Evolutionary conservation across 2,797 vertebrate species (phyloP).

Genomic region (Poeciliopsis infans): DNA sequence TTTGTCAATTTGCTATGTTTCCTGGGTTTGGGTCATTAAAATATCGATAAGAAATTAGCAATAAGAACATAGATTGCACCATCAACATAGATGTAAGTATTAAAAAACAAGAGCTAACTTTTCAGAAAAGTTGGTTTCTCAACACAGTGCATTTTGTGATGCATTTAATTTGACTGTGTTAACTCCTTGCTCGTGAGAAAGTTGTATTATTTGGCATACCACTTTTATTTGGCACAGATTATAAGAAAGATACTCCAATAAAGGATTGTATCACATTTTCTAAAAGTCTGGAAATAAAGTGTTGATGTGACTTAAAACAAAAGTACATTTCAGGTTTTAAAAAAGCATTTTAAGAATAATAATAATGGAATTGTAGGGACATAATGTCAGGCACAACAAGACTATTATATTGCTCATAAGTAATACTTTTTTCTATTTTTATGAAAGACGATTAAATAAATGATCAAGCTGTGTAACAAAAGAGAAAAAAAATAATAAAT

Average conservation of each 20-base stretch:
- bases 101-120: neutral
- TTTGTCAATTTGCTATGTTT: neutral
- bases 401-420: slow-evolving; percentile 36
- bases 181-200: neutral
- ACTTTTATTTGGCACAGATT: neutral
- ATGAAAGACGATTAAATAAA: slow-evolving; percentile 58
- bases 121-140: neutral
- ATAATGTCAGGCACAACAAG: slow-evolving; percentile 18
- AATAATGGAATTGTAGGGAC: slow-evolving; percentile 23
- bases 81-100: neutral
- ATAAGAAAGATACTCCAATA: neutral
- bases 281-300: neutral
- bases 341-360: neutral
- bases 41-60: neutral
- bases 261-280: neutral
- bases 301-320: neutral
- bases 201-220: neutral
- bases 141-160: neutral
- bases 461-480: slow-evolving; percentile 68
- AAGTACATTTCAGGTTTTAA: neutral
- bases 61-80: neutral
- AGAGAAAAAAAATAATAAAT: slow-evolving; percentile 72
- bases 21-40: neutral
- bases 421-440: slow-evolving; percentile 44
- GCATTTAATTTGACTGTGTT: neutral